Percentiles rank a stretch among this genome's conserved stretches.
phyloP scores from a whole-genome alignment of 1,140 invertebrate species.

The Cyrtorhinus lividipennis region DNA sequence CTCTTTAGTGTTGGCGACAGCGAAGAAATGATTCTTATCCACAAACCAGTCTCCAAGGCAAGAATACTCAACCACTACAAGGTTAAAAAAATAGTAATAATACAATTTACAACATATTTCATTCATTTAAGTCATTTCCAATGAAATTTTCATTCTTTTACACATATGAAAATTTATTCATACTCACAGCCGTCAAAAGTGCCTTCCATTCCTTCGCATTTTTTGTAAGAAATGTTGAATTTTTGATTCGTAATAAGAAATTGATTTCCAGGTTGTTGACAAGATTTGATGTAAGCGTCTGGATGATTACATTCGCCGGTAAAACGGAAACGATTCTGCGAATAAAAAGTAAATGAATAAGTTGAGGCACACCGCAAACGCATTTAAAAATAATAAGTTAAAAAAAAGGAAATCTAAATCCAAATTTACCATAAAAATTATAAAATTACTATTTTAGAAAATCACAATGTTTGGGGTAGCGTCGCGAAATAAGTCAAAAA shows the following conservation, averaged over 20 bases:
- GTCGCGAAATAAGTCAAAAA: no score
- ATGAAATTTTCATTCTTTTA: no score
- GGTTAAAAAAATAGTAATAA: slow-evolving; percentile 25
- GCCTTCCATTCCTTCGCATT: slow-evolving; percentile 66
- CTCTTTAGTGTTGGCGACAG: slow-evolving; percentile 86
- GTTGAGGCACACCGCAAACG: neutral
- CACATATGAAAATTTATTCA: no score
- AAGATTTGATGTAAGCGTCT: slow-evolving; percentile 80
- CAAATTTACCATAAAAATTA: slow-evolving; percentile 9
- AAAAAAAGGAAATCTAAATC: slow-evolving; percentile 6
- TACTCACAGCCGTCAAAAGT: slow-evolving; percentile 72
- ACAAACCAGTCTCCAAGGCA: slow-evolving; percentile 92
- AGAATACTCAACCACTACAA: slow-evolving; percentile 71
- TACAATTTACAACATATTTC: slow-evolving; percentile 16
- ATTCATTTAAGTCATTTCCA: no score
- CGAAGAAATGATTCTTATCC: slow-evolving; percentile 88
- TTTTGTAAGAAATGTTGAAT: slow-evolving; percentile 86
- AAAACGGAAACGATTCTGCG: slow-evolving; percentile 66
- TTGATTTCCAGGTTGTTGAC: slow-evolving; percentile 88
- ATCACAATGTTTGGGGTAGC: no score
- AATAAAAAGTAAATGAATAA: slow-evolving; percentile 21
- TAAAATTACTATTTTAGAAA: no score
- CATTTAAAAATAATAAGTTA: no score
- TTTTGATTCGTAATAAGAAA: slow-evolving; percentile 95
- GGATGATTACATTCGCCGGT: slow-evolving; percentile 78